Evolutionary conservation across 2,888 invertebrate genomes (phyloP), one percentile per base, ranked within the genome.

Genomic region (Rotaria socialis): DNA sequence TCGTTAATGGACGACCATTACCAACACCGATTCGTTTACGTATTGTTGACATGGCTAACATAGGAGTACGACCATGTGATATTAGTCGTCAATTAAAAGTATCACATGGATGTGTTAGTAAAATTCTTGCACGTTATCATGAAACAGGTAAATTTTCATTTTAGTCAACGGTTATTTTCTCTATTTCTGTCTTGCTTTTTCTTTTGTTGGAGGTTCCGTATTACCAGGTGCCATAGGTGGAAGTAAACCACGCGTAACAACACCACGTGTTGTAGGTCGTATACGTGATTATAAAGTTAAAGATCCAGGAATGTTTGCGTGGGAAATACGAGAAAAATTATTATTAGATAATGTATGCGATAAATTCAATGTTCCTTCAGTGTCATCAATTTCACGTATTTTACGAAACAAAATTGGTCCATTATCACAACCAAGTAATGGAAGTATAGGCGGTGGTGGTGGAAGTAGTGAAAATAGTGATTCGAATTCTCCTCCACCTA

Each of bases 71-170:
- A 85, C 97, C 97, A 22, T 98, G 97, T 91, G 96, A 96, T 89
- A 98, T 98, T 90, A 96, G 96, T 56, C 93, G 97, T 11, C 96
- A 97, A 90, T 93, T 98, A 74, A 93, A 96, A 41, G 97, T 98
- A n/a, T 96, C 96, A 0, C 97, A 98, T 91, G 97, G 97, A 87
- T 97, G 97, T 92, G 97, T 97, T 87, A 96, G 96, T 86, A 98
- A 98, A 92, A 97, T 97, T 89, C 93, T 97, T 56, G 87, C 87
- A 2, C 84, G 87, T 10, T 87, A 87, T 35, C 87, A 87, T 52
- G 87, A 87, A 43, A 87, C 87, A 43, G 84, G 84, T 84, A 55
- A 24, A n/a, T 22, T 52, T 43, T 52, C 0, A 43, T 16, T 41
- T n/a, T 85, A 50, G 35, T 55, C 10, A 11, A n/a, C 14, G 27